These are phyloP conservation scores for Tiaroga cobitis DNA, from an alignment of 2,797 vertebrate genomes.

Conservation along the genomic window DNA sequence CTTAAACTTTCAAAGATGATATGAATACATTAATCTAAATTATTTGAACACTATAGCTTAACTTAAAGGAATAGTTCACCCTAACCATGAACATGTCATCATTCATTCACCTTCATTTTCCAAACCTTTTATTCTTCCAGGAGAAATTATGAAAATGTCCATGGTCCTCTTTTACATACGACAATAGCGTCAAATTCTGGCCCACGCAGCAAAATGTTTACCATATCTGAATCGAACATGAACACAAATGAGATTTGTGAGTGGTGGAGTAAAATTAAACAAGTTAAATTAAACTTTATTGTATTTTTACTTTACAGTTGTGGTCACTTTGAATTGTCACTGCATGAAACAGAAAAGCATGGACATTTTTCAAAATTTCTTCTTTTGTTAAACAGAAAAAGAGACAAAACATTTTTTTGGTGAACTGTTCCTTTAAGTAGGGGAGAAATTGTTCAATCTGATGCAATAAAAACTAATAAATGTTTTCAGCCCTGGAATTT, in stretches of 20 bases:
- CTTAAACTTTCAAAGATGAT: constrained; percentile 28
- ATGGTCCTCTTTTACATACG: neutral
- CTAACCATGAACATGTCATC: neutral
- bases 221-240: neutral
- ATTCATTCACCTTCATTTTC: neutral
- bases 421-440: constrained; percentile 8
- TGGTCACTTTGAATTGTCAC: neutral
- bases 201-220: neutral
- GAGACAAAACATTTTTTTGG: neutral
- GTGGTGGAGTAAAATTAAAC: neutral
- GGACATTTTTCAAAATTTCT: neutral
- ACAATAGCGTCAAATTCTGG: neutral
- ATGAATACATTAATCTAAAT: constrained; percentile 51
- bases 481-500: neutral
- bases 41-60: neutral
- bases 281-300: neutral
- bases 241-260: neutral
- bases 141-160: constrained; percentile 20
- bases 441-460: constrained; percentile 17
- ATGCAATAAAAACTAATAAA: neutral
- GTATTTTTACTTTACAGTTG: neutral
- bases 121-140: neutral
- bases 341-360: constrained; percentile 1
- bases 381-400: neutral
- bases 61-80: neutral